Base-by-base conservation (phyloP, 2,113 vertebrate genomes). In the Odontophorus gujanensis region DNA sequence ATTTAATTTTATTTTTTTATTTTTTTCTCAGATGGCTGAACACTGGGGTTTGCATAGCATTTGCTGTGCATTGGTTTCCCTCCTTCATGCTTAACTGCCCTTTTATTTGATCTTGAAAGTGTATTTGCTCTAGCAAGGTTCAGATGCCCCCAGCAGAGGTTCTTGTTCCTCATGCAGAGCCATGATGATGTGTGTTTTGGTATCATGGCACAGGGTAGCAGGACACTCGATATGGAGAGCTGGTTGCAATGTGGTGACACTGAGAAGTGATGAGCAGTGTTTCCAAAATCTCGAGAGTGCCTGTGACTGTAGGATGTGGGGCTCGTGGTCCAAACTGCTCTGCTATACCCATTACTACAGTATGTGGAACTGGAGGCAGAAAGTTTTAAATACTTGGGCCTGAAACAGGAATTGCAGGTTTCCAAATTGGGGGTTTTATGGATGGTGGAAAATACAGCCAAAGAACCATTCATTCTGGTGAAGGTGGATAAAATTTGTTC, bases 131-230 rank as follows among this genome's bases (percentile, higher is more conserved):
- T 43, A 16, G 43, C 14, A 43, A 51, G 50, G 50, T 13, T 51
- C 50, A 51, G 25, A 26, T 25, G 8, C 58, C 22, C 1, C 40
- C 57, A 28, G 15, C 42, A 66, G 30, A 24, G 36, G 20, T 19
- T 62, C 28, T 57, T 22, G 22, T 24, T 48, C 36, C 25, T 36
- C 26, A 32, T 20, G 36, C 24, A 8, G 26, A 7, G 42, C 3
- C 57, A 59, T 73, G 53, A 11, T 25, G 32, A 3, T 1, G 28
- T 55, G 81, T 20, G 25, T 13, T 71, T 82, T 0, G 3, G 13
- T 7, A 6, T 45, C 13, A 0, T 18, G 7, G 34, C 15, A 15
- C 4, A 7, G n/a, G 58, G 18, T 48, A 10, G 58, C 0, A 9
- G 26, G 84, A 34, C n/a, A 32, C 20, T n/a, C 21, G 1, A 4